Conservation (phyloP, 2,888 invertebrate species). For the Linyphia triangularis region DNA sequence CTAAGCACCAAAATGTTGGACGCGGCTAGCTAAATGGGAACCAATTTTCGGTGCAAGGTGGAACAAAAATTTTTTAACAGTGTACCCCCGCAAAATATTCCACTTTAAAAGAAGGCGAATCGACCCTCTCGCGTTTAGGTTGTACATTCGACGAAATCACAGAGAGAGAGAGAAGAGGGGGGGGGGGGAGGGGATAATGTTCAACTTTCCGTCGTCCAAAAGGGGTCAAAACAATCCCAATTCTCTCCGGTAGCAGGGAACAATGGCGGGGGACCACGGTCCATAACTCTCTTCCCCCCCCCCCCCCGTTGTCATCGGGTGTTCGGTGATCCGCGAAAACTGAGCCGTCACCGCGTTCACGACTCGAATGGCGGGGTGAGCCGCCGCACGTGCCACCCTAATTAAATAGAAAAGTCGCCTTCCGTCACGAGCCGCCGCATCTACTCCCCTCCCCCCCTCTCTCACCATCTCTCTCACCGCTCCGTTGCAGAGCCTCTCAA, state of each 20-base stretch:
- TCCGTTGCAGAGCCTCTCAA: background rate
- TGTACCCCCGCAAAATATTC: too few species aligned
- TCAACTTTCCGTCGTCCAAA: too few species aligned
- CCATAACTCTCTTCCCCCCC: background rate
- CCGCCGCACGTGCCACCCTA: conserved; percentile 46
- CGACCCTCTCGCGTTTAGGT: too few species aligned
- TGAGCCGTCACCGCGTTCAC: background rate
- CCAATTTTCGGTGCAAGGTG: too few species aligned
- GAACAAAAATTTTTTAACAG: too few species aligned
- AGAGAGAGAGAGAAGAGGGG: too few species aligned
- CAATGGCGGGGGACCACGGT: background rate
- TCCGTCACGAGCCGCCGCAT: conserved; percentile 16
- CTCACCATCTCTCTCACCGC: background rate
- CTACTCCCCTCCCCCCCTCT: background rate
- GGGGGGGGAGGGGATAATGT: too few species aligned
- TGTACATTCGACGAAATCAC: too few species aligned
- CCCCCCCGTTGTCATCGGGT: background rate
- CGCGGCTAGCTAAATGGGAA: too few species aligned
- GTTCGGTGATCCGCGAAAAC: conserved; percentile 16
- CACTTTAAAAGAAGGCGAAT: too few species aligned
- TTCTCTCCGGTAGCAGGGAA: background rate
- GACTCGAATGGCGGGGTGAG: background rate
- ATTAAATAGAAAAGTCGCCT: conserved; percentile 48
- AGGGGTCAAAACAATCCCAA: too few species aligned
- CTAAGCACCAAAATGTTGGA: too few species aligned